A percentile compares a stretch with the other conserved stretches of the same genome.
These are phyloP conservation scores for Dexiosoma caninum DNA, from an alignment of 2,888 invertebrate genomes.

Conservation along the genomic window DNA sequence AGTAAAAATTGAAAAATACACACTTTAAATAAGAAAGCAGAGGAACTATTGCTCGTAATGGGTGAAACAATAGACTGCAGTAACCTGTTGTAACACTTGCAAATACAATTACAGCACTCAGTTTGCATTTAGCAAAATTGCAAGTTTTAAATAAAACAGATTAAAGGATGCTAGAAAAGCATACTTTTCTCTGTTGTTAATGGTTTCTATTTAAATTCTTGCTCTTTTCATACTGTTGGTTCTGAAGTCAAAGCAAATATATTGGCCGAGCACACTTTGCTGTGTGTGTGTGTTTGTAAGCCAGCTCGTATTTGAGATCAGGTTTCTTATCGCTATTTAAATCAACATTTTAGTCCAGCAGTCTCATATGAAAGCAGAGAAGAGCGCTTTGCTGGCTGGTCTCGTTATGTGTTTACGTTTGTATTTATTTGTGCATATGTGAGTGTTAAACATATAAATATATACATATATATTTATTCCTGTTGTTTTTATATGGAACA, in stretches of 20 bases:
- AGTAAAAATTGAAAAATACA: slow-evolving; percentile 9
- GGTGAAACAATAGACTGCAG: background rate
- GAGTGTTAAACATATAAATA: slow-evolving; percentile 41
- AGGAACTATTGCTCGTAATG: too few relatives aligned
- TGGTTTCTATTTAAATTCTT: background rate
- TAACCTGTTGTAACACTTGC: background rate
- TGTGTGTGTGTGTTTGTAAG: slow-evolving; percentile 37
- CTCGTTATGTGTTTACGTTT: background rate
- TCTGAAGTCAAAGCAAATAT: slow-evolving; percentile 16
- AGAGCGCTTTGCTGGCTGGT: too few relatives aligned
- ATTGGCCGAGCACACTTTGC: slow-evolving; percentile 18
- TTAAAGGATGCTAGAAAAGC: background rate
- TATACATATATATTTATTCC: too few relatives aligned
- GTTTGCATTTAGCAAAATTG: background rate
- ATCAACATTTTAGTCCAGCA: background rate
- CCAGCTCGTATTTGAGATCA: slow-evolving; percentile 10
- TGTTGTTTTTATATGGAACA: slow-evolving; percentile 5
- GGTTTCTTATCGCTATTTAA: background rate
- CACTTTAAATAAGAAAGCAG: too few relatives aligned
- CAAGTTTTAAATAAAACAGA: background rate
- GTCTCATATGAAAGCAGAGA: background rate
- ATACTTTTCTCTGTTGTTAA: too few relatives aligned
- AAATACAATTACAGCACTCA: background rate
- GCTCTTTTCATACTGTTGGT: background rate
- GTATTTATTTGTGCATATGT: background rate